phyloP scores from a whole-genome alignment of 2,113 vertebrate genomes.

The Mesitornis unicolor region DNA sequence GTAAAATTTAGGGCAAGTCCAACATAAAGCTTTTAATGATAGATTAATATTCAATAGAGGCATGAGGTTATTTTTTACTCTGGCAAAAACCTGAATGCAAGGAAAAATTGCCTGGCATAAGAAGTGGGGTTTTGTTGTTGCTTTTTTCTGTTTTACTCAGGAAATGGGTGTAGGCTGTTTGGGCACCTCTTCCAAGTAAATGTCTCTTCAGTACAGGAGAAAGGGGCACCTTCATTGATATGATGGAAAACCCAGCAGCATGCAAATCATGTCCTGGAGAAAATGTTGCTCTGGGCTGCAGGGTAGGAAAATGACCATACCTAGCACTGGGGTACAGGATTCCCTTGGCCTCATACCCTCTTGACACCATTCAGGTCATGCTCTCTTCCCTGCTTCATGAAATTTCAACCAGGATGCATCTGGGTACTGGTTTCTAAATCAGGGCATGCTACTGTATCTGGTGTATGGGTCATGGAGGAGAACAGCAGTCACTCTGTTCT shows the following conservation, averaged over 20 bases:
- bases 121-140: background rate
- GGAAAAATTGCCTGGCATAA: background rate
- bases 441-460: background rate
- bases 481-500: rapidly evolving
- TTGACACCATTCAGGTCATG: rapidly evolving
- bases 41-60: background rate
- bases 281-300: background rate
- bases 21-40: background rate
- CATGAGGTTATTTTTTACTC: background rate
- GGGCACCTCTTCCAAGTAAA: background rate
- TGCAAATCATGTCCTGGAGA: background rate
- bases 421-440: background rate
- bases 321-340: background rate
- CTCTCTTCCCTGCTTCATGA: background rate
- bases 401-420: background rate
- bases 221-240: rapidly evolving
- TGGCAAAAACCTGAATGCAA: background rate
- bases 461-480: rapidly evolving
- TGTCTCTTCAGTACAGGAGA: background rate
- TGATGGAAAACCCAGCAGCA: background rate
- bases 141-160: background rate
- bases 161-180: background rate
- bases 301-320: background rate
- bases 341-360: background rate
- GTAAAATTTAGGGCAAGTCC: background rate